Conservation (phyloP, 1,140 invertebrate species). For the Intoshia linei region DNA sequence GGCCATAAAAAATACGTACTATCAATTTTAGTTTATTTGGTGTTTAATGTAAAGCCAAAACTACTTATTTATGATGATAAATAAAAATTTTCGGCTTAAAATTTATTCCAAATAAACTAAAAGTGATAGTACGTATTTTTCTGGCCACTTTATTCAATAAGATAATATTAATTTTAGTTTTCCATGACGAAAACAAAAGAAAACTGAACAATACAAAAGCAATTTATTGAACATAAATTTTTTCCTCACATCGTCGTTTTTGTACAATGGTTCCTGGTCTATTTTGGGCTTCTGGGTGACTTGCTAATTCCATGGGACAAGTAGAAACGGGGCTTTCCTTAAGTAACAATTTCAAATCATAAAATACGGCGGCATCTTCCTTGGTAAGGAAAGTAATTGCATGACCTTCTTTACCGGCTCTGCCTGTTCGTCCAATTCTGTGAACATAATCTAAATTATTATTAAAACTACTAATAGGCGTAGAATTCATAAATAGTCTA, state of each 20-base stretch:
- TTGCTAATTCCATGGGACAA: constrained; percentile 75
- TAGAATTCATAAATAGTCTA: not conserved
- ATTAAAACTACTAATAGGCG: constrained; percentile 1
- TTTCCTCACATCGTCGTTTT: constrained; percentile 60
- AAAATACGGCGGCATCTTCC: constrained; percentile 71
- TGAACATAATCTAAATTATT: constrained; percentile 59
- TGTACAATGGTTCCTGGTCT: constrained; percentile 70
- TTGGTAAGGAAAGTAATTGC: constrained; percentile 83
- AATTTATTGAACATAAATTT: constrained; percentile 16
- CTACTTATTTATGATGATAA: too few species aligned
- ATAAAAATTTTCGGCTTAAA: too few species aligned
- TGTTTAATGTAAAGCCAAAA: too few species aligned
- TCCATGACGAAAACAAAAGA: too few species aligned
- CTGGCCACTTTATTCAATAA: too few species aligned
- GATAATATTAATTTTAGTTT: too few species aligned
- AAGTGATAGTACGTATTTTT: too few species aligned
- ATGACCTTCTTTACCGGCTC: constrained; percentile 77
- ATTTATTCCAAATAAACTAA: too few species aligned
- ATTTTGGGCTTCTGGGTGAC: constrained; percentile 87
- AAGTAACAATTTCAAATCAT: constrained; percentile 71
- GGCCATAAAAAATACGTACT: too few species aligned
- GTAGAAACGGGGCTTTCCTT: constrained; percentile 57
- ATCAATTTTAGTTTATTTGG: too few species aligned
- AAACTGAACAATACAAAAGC: too few species aligned
- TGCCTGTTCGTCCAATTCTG: constrained; percentile 87